Base-by-base conservation (phyloP, 2,113 vertebrate genomes). In the Platycercus adscitus region DNA sequence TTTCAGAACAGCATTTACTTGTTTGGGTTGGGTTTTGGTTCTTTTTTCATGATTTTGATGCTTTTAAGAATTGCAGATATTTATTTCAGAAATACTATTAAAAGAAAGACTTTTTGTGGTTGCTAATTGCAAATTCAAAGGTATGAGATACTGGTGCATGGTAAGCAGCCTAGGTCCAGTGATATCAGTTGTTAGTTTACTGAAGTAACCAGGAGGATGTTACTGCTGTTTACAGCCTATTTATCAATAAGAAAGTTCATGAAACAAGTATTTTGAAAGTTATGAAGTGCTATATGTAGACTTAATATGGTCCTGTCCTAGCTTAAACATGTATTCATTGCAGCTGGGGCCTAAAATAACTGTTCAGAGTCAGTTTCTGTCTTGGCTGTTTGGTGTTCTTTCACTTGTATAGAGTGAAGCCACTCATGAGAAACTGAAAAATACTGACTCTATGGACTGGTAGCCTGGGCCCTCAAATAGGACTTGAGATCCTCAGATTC, bases 131-230 rank as follows among this genome's bases (percentile, higher is more conserved):
- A 95, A 52, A 76, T 15, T 47, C 10, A 23, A 91, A 66, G 33
- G 50, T 39, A 7, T 33, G 17, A 69, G n/a, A 69, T 58, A 58
- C 9, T 12, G 16, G 9, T 43, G 13, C 4, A 23, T 25, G 17
- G 29, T 24, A 82, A 25, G 0, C 0, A 86, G 25, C 0, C 0
- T 7, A 52, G 14, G 33, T 65, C 11, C 49, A 55, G 19, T 29
- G 17, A 56, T 10, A 44, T 86, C 20, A 69, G 9, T 31, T 86
- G 23, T 43, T 81, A 25, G 16, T 21, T 72, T 86, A 41, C 31
- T 56, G 49, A n/a, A 21, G 18, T 65, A 84, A 60, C 11, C 13
- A 78, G 26, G 7, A 66, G 15, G n/a, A 64, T 60, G 4, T 50
- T 33, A 65, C 26, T 81, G 25, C 11, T 78, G 9, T 58, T 70